These are phyloP conservation scores for Cynocephalus volans DNA, from an alignment of 2,113 vertebrate genomes.

Conservation along the genomic window DNA sequence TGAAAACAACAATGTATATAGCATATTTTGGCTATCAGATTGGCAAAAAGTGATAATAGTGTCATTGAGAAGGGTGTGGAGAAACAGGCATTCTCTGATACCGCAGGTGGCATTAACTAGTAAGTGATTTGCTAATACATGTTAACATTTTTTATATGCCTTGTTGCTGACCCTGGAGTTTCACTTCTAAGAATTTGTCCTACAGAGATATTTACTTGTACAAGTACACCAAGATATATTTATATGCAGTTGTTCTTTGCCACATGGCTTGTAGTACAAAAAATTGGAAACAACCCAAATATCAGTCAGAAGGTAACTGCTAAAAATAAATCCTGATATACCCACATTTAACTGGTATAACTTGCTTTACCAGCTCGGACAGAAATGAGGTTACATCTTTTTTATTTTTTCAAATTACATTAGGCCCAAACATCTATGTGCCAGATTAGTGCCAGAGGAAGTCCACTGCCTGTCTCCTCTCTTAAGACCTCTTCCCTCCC, in stretches of 20 bases:
- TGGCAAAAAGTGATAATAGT: background rate
- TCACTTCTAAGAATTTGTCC: constrained; percentile 48
- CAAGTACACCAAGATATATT: background rate
- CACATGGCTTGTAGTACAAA: constrained; percentile 34
- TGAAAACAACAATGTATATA: background rate
- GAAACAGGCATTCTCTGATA: background rate
- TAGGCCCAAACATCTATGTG: constrained; percentile 65
- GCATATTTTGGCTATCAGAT: background rate
- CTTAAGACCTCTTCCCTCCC: background rate
- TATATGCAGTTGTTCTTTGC: constrained; percentile 5
- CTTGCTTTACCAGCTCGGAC: constrained; percentile 76
- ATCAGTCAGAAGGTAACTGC: constrained; percentile 71
- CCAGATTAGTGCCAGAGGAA: constrained; percentile 74
- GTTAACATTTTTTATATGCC: background rate
- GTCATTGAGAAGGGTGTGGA: background rate
- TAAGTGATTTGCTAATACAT: background rate
- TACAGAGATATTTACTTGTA: constrained; percentile 5
- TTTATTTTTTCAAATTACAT: constrained; percentile 75
- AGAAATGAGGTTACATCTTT: constrained; percentile 80
- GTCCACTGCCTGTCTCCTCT: constrained; percentile 49
- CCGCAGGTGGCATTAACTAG: background rate
- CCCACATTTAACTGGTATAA: constrained; percentile 69
- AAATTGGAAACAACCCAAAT: constrained; percentile 67
- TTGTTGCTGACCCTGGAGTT: background rate
- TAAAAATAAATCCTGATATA: constrained; percentile 80